These are phyloP conservation scores for Lycaon pictus DNA, from an alignment of 2,113 vertebrate genomes.

Conservation along the genomic window DNA sequence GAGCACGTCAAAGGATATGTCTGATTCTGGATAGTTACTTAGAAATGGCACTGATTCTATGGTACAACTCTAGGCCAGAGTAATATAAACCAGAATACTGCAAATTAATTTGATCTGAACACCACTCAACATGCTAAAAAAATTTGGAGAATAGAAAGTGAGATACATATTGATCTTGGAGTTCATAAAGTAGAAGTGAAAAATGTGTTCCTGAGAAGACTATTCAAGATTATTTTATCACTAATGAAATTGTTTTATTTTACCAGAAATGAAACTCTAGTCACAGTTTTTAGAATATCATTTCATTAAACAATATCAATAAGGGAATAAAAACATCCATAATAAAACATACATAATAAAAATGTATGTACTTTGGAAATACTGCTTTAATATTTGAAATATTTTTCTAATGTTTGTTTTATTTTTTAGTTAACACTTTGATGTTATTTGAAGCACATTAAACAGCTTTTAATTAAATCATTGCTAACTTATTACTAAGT, in stretches of 20 bases:
- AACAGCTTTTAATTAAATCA: not conserved
- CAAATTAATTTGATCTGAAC: not conserved
- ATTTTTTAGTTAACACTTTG: not conserved
- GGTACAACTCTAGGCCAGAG: not conserved
- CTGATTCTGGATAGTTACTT: not conserved
- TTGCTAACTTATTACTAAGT: not conserved
- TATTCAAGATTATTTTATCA: not conserved
- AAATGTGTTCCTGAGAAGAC: not conserved
- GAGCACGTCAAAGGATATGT: not conserved
- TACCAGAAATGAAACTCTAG: constrained; percentile 15
- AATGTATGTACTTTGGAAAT: not conserved
- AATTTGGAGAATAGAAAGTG: not conserved
- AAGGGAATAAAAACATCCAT: not conserved
- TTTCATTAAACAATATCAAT: not conserved
- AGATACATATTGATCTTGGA: not conserved
- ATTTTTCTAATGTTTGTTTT: constrained; percentile 28
- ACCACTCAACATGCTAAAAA: not conserved
- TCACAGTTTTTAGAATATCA: not conserved
- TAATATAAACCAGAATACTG: not conserved
- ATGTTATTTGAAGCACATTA: not conserved
- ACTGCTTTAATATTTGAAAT: not conserved
- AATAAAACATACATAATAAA: too few species aligned
- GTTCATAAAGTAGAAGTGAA: not conserved
- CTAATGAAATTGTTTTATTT: not conserved
- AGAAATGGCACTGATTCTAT: not conserved